These are phyloP conservation scores for Garrulus glandarius DNA, from an alignment of 2,797 vertebrate genomes.

Conservation along the genomic window DNA sequence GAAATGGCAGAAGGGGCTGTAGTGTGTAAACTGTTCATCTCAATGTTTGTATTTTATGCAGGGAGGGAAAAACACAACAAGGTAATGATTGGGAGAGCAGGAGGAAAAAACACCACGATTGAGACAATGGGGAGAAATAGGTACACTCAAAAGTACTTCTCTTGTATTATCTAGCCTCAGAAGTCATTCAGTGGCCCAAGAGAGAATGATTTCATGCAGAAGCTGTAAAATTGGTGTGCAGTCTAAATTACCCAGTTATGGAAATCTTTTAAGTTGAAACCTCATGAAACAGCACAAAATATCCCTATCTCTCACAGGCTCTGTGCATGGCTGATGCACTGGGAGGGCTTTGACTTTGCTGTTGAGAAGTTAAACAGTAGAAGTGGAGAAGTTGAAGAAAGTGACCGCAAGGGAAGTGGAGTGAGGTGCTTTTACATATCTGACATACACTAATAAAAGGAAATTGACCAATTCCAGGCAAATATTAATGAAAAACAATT, in stretches of 20 bases:
- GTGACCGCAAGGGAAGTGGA: background rate
- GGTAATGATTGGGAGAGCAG: background rate
- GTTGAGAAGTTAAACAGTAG: background rate
- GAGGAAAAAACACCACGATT: background rate
- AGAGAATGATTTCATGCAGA: background rate
- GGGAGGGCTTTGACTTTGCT: background rate
- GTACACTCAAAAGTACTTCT: background rate
- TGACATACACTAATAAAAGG: background rate
- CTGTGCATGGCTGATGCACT: background rate
- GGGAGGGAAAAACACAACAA: background rate
- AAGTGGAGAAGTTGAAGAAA: background rate
- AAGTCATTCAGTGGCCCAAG: background rate
- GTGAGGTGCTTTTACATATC: background rate
- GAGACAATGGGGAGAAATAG: background rate
- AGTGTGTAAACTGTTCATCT: background rate
- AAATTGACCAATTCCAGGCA: background rate
- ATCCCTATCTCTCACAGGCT: background rate
- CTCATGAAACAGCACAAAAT: background rate
- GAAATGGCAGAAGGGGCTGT: background rate
- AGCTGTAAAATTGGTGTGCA: background rate
- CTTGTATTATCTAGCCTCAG: background rate
- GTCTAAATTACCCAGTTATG: background rate
- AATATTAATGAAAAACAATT: conserved; percentile 15
- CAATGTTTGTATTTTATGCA: background rate
- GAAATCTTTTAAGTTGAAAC: background rate